phyloP scores from a whole-genome alignment of 2,888 invertebrate species.

The Camptogramma bilineatum region DNA sequence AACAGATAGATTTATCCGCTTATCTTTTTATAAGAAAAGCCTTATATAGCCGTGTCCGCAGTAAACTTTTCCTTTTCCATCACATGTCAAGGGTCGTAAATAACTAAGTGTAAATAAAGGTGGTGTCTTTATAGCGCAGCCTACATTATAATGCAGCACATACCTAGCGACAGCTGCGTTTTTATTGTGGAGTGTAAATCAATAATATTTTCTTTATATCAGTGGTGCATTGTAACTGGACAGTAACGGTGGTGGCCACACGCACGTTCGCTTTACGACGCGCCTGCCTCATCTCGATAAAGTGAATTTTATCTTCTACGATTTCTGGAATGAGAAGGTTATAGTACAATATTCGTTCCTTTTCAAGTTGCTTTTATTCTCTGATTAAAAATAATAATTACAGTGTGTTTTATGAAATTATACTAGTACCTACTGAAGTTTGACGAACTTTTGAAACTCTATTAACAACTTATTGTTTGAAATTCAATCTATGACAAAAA shows the following conservation, averaged over 20 bases:
- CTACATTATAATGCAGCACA: constrained; percentile 70
- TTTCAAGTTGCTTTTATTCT: neutral
- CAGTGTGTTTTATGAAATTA: too few relatives aligned
- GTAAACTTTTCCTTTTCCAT: constrained; percentile 56
- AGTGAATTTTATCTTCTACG: constrained; percentile 62
- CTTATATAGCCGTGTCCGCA: constrained; percentile 29
- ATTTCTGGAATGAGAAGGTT: constrained; percentile 39
- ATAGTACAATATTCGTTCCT: constrained; percentile 10
- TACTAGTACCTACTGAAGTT: too few relatives aligned
- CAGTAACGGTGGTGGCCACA: constrained; percentile 81
- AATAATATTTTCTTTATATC: constrained; percentile 86
- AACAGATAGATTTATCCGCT: constrained; percentile 22
- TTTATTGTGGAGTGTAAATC: constrained; percentile 80
- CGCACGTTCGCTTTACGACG: constrained; percentile 72
- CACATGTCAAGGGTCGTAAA: constrained; percentile 54
- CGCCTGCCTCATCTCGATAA: constrained; percentile 51
- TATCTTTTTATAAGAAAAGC: constrained; percentile 28
- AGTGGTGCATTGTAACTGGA: constrained; percentile 79
- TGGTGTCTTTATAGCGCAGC: constrained; percentile 57
- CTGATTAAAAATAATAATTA: too few relatives aligned
- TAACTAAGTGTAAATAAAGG: constrained; percentile 61
- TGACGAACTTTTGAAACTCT: too few relatives aligned
- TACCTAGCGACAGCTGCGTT: constrained; percentile 72
- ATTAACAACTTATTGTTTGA: too few relatives aligned
- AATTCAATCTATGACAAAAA: too few relatives aligned